Evolutionary conservation across 1,140 invertebrate genomes (phyloP).

Genomic region (Dendrolimus kikuchii): DNA sequence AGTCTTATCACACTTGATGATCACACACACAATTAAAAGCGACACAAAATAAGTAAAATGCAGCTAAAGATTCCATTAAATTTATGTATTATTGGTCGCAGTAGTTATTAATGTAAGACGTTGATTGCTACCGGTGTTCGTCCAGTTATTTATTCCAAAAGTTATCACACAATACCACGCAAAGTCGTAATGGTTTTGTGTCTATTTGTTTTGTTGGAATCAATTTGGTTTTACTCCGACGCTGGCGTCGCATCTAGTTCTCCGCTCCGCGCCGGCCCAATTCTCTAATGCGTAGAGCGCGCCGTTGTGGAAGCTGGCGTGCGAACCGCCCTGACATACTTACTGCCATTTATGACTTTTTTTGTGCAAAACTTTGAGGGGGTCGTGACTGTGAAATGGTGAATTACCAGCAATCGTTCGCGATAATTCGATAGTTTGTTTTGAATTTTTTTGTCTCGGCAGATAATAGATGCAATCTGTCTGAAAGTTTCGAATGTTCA

Average conservation of each 20-base stretch:
- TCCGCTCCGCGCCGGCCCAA: constrained; percentile 41
- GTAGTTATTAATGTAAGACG: no score
- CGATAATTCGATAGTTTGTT: constrained; percentile 42
- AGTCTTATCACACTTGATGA: no score
- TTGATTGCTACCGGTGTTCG: no score
- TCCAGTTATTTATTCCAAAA: background rate
- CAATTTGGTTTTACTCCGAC: constrained; percentile 24
- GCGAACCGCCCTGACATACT: constrained; percentile 59
- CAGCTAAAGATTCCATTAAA: no score
- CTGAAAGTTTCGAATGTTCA: constrained; percentile 16
- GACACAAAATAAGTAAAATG: no score
- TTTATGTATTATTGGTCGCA: no score
- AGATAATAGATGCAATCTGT: constrained; percentile 37
- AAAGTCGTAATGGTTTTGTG: constrained; percentile 12
- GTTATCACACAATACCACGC: background rate
- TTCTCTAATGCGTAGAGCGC: constrained; percentile 50
- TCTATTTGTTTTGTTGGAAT: constrained; percentile 23
- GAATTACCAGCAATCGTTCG: constrained; percentile 34
- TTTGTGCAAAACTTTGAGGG: constrained; percentile 51
- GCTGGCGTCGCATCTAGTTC: constrained; percentile 24
- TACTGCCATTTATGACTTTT: constrained; percentile 38
- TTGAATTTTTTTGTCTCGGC: constrained; percentile 29
- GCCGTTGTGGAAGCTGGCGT: constrained; percentile 26
- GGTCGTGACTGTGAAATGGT: constrained; percentile 64
- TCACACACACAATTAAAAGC: no score